Conservation (phyloP, 1,140 invertebrate species). For the Cyclargus thomasi region DNA sequence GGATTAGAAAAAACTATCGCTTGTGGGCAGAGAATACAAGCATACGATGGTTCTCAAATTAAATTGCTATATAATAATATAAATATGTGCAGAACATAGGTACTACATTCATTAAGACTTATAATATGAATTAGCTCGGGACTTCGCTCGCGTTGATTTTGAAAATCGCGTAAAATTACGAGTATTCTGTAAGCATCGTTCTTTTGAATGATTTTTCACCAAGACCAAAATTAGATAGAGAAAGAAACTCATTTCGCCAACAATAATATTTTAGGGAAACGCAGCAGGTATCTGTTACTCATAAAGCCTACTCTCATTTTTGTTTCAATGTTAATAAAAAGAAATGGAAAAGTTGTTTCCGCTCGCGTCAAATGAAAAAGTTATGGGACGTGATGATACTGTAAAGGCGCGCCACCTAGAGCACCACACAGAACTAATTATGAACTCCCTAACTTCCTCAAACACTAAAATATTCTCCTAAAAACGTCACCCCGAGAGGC, state of each 20-base stretch:
- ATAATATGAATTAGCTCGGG: too few relatives aligned
- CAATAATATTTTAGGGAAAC: conserved; percentile 55
- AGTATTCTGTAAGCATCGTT: background rate
- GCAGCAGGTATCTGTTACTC: conserved; percentile 65
- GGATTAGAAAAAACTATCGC: too few relatives aligned
- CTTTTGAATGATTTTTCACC: too few relatives aligned
- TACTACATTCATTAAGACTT: too few relatives aligned
- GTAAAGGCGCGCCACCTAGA: conserved; percentile 57
- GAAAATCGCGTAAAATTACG: background rate
- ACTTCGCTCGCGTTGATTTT: background rate
- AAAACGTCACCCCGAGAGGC: conserved; percentile 63
- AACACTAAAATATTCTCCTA: conserved; percentile 72
- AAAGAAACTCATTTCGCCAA: conserved; percentile 14
- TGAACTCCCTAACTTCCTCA: conserved; percentile 65
- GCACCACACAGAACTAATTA: conserved; percentile 64
- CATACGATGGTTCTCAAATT: too few relatives aligned
- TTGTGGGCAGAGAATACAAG: too few relatives aligned
- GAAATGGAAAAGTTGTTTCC: conserved; percentile 68
- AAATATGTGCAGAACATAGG: too few relatives aligned
- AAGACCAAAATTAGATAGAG: too few relatives aligned
- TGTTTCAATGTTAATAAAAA: conserved; percentile 71
- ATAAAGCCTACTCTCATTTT: conserved; percentile 67
- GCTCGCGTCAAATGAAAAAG: conserved; percentile 71
- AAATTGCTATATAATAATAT: too few relatives aligned
- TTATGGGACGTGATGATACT: conserved; percentile 71